Evolutionary conservation across 2,888 invertebrate species (phyloP).

Genomic region (Cinara cedri): DNA sequence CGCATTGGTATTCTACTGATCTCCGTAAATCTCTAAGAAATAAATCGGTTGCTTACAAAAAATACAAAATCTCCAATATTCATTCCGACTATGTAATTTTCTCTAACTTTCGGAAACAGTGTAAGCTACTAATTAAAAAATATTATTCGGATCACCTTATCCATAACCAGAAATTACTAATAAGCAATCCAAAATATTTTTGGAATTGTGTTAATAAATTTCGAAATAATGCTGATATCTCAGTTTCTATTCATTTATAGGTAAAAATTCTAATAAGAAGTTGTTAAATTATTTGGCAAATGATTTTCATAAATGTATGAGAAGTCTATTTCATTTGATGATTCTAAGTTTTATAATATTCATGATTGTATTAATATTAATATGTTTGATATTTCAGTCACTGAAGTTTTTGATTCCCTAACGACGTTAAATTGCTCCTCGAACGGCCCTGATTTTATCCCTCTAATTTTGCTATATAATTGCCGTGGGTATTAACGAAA

Average conservation of each 20-base stretch:
- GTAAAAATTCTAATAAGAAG: background rate
- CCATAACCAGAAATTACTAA: background rate
- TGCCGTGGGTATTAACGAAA: conserved; percentile 7
- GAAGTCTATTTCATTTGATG: conserved; percentile 1
- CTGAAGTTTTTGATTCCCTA: background rate
- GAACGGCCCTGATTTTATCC: background rate
- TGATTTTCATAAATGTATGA: background rate
- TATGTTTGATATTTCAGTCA: background rate
- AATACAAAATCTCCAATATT: too few species aligned
- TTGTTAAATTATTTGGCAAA: background rate
- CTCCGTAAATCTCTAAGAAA: too few species aligned
- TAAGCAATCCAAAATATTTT: background rate
- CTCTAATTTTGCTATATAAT: background rate
- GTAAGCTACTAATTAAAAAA: background rate
- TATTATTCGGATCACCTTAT: conserved; percentile 5
- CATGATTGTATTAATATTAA: background rate
- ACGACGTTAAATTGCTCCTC: background rate
- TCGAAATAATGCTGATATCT: too few species aligned
- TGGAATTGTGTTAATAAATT: background rate
- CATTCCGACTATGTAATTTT: background rate
- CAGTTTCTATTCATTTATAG: background rate
- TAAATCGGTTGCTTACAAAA: too few species aligned
- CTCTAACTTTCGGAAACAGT: background rate
- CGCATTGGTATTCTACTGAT: too few species aligned
- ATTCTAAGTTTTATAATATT: too few species aligned